phyloP scores from a whole-genome alignment of 2,797 vertebrate genomes.

The Lagocephalus sceleratus region DNA sequence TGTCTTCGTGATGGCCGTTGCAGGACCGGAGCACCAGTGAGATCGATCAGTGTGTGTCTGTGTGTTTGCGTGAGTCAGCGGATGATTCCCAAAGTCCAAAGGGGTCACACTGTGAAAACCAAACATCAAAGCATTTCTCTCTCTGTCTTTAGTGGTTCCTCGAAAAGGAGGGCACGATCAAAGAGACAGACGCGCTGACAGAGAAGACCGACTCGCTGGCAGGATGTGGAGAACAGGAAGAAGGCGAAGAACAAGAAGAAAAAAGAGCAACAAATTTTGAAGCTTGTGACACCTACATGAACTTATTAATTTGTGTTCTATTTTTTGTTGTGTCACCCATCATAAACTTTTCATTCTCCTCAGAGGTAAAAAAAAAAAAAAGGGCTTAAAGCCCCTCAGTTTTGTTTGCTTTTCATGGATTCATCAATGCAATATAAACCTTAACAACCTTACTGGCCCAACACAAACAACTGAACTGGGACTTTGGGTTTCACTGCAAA shows the following conservation, averaged over 20 bases:
- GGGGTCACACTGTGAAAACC: conserved; percentile 63
- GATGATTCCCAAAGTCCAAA: conserved; percentile 67
- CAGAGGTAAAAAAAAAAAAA: background rate
- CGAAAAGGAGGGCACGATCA: conserved; percentile 68
- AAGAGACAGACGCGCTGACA: conserved; percentile 47
- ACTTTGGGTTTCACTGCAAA: no score
- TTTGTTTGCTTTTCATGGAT: no score
- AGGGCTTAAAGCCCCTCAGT: background rate
- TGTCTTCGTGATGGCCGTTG: conserved; percentile 53
- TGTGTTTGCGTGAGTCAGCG: conserved; percentile 40
- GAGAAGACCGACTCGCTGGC: conserved; percentile 21
- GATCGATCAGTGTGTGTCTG: conserved; percentile 50
- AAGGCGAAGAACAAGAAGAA: conserved; percentile 30
- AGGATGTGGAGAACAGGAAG: conserved; percentile 44
- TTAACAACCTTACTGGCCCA: no score
- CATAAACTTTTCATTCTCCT: no score
- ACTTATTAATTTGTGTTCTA: background rate
- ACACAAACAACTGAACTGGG: no score
- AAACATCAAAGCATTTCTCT: conserved; percentile 66
- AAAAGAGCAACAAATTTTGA: no score
- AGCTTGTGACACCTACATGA: background rate
- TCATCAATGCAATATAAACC: no score
- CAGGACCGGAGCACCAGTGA: conserved; percentile 44
- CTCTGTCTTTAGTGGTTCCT: conserved; percentile 68
- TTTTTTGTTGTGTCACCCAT: no score